Percentiles rank a stretch among this genome's conserved stretches.
These are phyloP conservation scores for Anoplolepis gracilipes DNA, from an alignment of 1,140 invertebrate genomes.

Conservation along the genomic window DNA sequence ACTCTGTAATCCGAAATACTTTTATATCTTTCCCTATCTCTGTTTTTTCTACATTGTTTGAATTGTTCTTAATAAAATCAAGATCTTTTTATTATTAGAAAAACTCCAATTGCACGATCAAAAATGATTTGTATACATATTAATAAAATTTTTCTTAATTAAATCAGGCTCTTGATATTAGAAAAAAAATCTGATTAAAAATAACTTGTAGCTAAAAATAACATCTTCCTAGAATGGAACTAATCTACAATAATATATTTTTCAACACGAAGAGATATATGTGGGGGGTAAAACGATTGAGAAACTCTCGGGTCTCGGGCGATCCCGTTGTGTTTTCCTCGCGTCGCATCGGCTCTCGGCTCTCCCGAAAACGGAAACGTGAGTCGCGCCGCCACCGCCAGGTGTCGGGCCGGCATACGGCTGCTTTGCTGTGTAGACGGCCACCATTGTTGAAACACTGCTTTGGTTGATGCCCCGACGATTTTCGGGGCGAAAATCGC, in stretches of 20 bases:
- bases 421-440: slow-evolving; percentile 77
- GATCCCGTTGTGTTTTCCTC: not conserved
- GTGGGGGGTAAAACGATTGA: not conserved
- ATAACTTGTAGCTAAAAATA: not conserved
- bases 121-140: no score
- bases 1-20: not conserved
- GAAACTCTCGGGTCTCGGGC: not conserved
- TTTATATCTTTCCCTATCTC: not conserved
- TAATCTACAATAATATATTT: no score
- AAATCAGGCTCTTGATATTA: no score
- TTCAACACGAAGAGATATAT: no score
- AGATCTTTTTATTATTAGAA: not conserved
- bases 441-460: slow-evolving; percentile 85
- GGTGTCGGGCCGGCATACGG: slow-evolving; percentile 77
- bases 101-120: not conserved
- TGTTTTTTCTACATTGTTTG: no score
- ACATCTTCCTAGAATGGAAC: no score
- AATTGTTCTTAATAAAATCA: no score
- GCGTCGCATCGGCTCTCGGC: not conserved
- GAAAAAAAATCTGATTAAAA: no score
- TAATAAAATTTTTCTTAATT: no score
- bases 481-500: slow-evolving; percentile 78
- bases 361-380: slow-evolving; percentile 61
- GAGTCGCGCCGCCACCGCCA: slow-evolving; percentile 76
- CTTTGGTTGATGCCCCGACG: slow-evolving; percentile 82